Base-by-base conservation (phyloP, 2,113 vertebrate genomes). In the Pelobates fuscus region DNA sequence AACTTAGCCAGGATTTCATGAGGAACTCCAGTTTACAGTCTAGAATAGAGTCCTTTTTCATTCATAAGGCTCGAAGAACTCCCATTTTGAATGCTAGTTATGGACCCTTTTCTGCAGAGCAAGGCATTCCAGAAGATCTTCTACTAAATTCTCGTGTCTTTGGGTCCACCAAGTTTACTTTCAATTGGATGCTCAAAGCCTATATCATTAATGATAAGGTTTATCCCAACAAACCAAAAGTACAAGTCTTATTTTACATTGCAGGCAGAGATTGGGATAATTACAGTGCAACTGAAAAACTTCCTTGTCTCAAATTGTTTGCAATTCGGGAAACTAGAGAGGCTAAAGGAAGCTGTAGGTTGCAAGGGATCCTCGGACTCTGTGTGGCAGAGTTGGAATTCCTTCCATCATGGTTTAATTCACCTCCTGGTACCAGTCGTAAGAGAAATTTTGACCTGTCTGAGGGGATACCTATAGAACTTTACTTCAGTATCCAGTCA, bases 271-370 rank as follows among this genome's bases (percentile, higher is more conserved):
- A 96, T 87, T 98, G 97, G 97, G 95, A 93, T 0, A 92, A 95
- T 78, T 89, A 88, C 8, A 88, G 88, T 7, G 79, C 87, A 0
- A 80, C 80, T 0, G 89, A 96, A 69, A 88, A 82, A 77, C 89
- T 98, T 80, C 96, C 96, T 59, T 98, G 96, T 74, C 91, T 97
- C 72, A 87, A 93, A 11, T 90, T 96, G 79, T 97, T 95, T 2
- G 96, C 95, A 21, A 98, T 98, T 76, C 91, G 94, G 1, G 96
- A 98, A 83, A 95, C 95, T 0, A 89, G 94, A 80, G 95, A 96
- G 72, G 94, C 96, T 17, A 87, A 91, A 1, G 94, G 93, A 65
- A 90, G 88, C 80, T 98, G 96, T 86, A 86, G 89, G 30, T 86
- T 97, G 6, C 61, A 78, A 0, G 95, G 95, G 2, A 89, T 89